A percentile compares a stretch with the other conserved stretches of the same genome.
Conservation (phyloP, 2,888 invertebrate genomes). For the Drosophila leonis region DNA sequence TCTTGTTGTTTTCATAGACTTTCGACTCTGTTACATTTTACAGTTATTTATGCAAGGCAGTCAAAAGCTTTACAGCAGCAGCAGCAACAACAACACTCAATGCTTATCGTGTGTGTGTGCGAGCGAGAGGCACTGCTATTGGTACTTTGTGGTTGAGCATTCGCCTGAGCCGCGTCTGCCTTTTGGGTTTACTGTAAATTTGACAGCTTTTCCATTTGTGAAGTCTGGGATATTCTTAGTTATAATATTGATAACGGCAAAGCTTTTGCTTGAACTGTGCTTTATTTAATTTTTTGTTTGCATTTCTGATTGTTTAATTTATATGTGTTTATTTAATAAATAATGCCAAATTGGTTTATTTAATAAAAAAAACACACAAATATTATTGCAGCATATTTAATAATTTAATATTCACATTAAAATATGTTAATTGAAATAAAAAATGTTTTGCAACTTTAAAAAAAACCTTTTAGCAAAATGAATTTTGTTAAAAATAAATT, state of each 20-base stretch:
- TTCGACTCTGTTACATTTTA: constrained; percentile 34
- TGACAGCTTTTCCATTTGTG: constrained; percentile 9
- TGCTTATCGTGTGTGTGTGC: constrained; percentile 10
- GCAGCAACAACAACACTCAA: constrained; percentile 8
- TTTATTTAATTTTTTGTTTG: neutral
- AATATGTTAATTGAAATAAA: neutral
- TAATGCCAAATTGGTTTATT: neutral
- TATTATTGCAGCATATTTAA: neutral
- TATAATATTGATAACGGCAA: neutral
- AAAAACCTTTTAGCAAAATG: neutral
- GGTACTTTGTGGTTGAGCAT: constrained; percentile 7
- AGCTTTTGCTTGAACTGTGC: neutral
- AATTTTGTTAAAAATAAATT: neutral
- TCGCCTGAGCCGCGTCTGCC: constrained; percentile 4
- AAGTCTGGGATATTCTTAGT: neutral
- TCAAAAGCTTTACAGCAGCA: constrained; percentile 24
- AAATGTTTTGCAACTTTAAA: neutral
- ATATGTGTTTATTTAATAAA: neutral
- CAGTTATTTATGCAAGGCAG: constrained; percentile 49
- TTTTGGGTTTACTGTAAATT: constrained; percentile 8
- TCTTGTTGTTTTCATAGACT: constrained; percentile 16
- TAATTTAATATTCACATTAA: neutral
- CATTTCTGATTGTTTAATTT: neutral
- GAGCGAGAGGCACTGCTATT: neutral
- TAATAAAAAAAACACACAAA: neutral